Base-by-base conservation (phyloP, 2,797 vertebrate species). In the Eremophila alpestris region DNA sequence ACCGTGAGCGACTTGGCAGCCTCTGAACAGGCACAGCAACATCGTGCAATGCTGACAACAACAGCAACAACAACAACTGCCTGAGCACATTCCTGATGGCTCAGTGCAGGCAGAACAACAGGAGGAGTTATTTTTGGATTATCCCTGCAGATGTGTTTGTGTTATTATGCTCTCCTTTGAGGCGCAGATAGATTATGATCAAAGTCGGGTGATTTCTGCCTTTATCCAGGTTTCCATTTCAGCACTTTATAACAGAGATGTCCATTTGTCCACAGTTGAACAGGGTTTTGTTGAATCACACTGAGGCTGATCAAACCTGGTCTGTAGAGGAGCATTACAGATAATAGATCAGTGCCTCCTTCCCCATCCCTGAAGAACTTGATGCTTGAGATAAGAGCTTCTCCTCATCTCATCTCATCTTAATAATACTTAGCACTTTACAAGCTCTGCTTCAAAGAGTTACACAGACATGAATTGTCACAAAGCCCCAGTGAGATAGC, bases 381-480 rank as follows among this genome's bases (percentile, higher is more conserved):
- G 85, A 96, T 94, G 91, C 83, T 71, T 94, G 74, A 94, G 94
- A 90, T 94, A 94, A 94, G 93, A 96, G 67, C 95, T 79, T 92
- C 77, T 90, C 91, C 94, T 93, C 91, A 93, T 87, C 95, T 93
- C 91, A 93, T 91, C 93, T 93, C 41, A 38, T 38, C 38, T 38
- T 87, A 91, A 89, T 95, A 96, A 95, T 87, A 87, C 80, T 91
- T 91, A 93, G 87, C 94, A 93, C 94, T 96, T 90, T 93, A 91
- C 80, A 94, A 94, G 85, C 83, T 91, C 63, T 60, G 80, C 93
- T 96, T 96, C 94, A 96, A 95, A 96, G 91, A 2, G 0, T 76
- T 94, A 84, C 15, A 82, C 59, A 77, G 93, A 74, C 89, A 54
- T 5, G 87, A 95, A 91, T 23, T 94, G 89, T 64, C 67, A 94